phyloP scores from a whole-genome alignment of 2,797 vertebrate species.

The Tauraco hartlaubi region DNA sequence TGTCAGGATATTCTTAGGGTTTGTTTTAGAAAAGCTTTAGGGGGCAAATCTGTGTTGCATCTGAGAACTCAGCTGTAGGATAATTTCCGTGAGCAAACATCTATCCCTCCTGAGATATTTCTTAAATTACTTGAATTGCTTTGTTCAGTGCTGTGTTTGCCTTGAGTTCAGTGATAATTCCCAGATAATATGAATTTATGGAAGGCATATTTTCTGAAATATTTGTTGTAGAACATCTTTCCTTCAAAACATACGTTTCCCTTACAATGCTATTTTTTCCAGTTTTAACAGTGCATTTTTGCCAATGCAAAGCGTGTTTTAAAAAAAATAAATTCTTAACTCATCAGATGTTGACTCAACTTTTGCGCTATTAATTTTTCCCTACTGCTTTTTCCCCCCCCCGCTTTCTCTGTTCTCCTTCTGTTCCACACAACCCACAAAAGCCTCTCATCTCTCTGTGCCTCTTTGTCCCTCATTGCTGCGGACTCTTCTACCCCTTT shows the following conservation, averaged over 20 bases:
- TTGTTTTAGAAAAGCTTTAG: neutral
- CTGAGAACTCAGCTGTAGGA: neutral
- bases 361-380: neutral
- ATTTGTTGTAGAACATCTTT: neutral
- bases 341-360: neutral
- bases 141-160: constrained; percentile 27
- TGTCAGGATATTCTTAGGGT: neutral
- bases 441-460: neutral
- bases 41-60: neutral
- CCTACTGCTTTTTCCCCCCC: neutral
- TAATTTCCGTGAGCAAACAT: constrained; percentile 38
- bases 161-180: constrained; percentile 36
- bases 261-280: fast-evolving
- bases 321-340: neutral
- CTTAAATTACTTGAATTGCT: neutral
- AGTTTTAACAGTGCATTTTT: neutral
- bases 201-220: neutral
- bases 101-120: neutral
- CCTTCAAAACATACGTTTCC: neutral
- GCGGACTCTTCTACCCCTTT: neutral
- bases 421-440: neutral
- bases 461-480: neutral
- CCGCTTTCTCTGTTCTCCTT: neutral
- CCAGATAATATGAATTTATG: neutral
- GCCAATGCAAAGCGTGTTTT: neutral